These are phyloP conservation scores for Anagrus nilaparvatae DNA, from an alignment of 1,140 invertebrate genomes.

Conservation along the genomic window DNA sequence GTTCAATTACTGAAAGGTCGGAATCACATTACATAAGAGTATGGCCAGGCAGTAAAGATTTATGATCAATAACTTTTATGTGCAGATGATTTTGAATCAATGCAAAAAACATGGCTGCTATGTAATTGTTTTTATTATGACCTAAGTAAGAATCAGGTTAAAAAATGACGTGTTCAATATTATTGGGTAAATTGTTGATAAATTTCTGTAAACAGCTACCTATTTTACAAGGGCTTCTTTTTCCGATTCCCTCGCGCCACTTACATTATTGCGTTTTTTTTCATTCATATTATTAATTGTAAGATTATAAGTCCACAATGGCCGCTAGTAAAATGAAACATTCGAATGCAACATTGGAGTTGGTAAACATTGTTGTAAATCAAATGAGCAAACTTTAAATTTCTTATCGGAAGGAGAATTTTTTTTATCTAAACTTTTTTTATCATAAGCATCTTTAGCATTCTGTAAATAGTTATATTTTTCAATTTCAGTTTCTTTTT, in stretches of 20 bases:
- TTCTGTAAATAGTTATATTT: not conserved
- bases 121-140: conserved; percentile 29
- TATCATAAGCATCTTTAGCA: not conserved
- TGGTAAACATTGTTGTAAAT: conserved; percentile 2
- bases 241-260: conserved; percentile 1
- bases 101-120: conserved; percentile 20
- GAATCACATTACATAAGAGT: conserved; percentile 27
- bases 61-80: conserved; percentile 25
- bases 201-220: not conserved
- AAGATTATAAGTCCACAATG: not conserved
- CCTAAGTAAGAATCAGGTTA: conserved; percentile 29
- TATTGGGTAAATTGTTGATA: conserved; percentile 13
- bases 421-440: not conserved
- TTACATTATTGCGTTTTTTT: not conserved
- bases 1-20: conserved; percentile 26
- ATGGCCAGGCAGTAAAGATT: conserved; percentile 30
- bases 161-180: conserved; percentile 21
- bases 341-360: not conserved
- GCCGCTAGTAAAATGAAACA: not conserved
- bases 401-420: not conserved
- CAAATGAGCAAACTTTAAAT: not conserved
- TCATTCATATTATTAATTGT: not conserved
- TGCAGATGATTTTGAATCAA: conserved; percentile 12
- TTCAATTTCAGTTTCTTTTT: not conserved
- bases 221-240: not conserved